Evolutionary conservation across 2,113 vertebrate species (phyloP).

Genomic region (Cranoglanis bouderius): DNA sequence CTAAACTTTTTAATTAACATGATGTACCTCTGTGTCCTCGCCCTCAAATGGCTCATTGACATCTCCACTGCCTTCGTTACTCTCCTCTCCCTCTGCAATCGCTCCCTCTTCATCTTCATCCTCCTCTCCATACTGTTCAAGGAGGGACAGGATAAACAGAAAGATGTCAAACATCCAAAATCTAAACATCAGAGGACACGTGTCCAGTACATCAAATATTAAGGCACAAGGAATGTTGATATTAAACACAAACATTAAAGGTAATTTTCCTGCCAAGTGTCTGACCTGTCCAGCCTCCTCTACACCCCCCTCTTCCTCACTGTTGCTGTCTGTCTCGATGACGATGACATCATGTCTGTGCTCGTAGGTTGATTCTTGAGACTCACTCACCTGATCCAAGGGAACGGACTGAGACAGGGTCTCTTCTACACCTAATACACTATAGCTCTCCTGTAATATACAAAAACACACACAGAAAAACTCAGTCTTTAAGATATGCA

Average conservation of each 20-base stretch:
- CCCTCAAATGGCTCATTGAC: constrained; percentile 83
- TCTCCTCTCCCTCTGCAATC: constrained; percentile 86
- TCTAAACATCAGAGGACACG: neutral
- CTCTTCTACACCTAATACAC: constrained; percentile 67
- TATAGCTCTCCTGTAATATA: constrained; percentile 70
- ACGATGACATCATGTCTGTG: constrained; percentile 85
- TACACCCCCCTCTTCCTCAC: constrained; percentile 81
- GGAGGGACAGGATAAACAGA: neutral
- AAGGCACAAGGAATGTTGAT: neutral
- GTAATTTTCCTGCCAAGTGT: neutral
- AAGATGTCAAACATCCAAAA: neutral
- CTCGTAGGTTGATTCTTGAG: constrained; percentile 72
- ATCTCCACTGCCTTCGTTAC: constrained; percentile 83
- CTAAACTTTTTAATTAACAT: neutral
- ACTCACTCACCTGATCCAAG: constrained; percentile 74
- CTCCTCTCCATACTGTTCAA: constrained; percentile 68
- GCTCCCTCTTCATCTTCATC: constrained; percentile 74
- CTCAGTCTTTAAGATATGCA: neutral
- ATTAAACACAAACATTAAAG: neutral
- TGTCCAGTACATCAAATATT: neutral
- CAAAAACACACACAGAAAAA: neutral
- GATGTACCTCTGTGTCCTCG: constrained; percentile 77
- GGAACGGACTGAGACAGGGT: constrained; percentile 81
- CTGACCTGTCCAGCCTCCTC: constrained; percentile 75
- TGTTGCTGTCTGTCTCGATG: constrained; percentile 91